phyloP scores from a whole-genome alignment of 2,888 invertebrate genomes.

The Leptinotarsa juncta region DNA sequence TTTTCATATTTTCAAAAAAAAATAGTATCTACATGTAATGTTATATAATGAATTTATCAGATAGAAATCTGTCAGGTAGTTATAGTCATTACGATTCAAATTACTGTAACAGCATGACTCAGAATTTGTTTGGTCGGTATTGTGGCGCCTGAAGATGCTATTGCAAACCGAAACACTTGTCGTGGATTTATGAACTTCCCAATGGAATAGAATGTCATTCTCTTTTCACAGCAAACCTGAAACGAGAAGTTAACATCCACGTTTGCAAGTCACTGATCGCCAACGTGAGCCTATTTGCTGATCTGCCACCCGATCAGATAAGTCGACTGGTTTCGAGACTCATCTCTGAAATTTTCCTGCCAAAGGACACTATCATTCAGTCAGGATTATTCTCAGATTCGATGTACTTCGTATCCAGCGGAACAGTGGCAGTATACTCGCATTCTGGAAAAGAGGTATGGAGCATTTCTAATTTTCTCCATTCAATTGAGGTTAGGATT shows the following conservation, averaged over 20 bases:
- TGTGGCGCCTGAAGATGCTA: no score
- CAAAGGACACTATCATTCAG: conserved; percentile 71
- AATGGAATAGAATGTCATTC: no score
- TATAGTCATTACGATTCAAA: no score
- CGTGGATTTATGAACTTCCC: no score
- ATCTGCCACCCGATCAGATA: conserved; percentile 66
- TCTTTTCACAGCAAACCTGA: conserved; percentile 56
- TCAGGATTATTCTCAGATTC: conserved; percentile 72
- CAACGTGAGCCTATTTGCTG: conserved; percentile 68
- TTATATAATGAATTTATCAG: no score
- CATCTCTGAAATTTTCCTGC: conserved; percentile 70
- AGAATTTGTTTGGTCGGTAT: no score
- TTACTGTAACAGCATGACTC: no score
- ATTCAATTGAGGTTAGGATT: no score
- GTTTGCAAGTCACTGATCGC: conserved; percentile 69
- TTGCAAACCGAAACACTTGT: no score
- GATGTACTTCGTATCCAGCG: conserved; percentile 72
- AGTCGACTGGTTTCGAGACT: conserved; percentile 69
- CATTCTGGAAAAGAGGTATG: conserved; percentile 39
- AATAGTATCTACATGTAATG: no score
- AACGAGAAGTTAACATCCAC: conserved; percentile 69
- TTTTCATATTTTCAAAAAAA: no score
- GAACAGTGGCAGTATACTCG: conserved; percentile 64
- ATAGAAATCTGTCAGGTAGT: no score
- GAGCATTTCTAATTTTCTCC: not conserved